Base-by-base conservation (phyloP, 2,888 invertebrate species). In the Rhamnusium bicolor region DNA sequence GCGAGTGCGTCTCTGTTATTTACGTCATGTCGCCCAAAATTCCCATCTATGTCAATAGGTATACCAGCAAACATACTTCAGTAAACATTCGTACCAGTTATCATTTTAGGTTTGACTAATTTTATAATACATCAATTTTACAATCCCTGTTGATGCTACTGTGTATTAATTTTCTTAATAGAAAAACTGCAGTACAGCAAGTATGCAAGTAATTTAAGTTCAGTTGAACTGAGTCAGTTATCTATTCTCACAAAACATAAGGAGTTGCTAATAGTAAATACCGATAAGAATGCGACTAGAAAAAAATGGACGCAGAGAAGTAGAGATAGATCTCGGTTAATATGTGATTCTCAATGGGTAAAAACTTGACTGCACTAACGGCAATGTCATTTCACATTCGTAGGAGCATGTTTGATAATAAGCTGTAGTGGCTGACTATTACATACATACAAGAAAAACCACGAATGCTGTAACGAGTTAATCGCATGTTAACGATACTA, bases 301-400 rank as follows among this genome's bases (percentile, higher is more conserved):
- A 61, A 69, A 69, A 69, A 69, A 19, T 49, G 2, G 62, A 40
- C 0, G 56, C 40, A 65, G 56, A 71, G 58, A 58, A 71, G 60
- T 71, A 71, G 60, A 58, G 54, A 54, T 65, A 49, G 27, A 66
- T 54, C 40, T 21, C 63, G 18, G 47, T 56, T 40, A 71, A 14
- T 47, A 27, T 47, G 27, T 12, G 47, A 69, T 69, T 62, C 32
- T 63, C 53, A 29, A 49, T 47, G 16, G 54, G 46, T 46, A 47
- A 61, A 69, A 69, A 62, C 27, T 53, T 5, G 69, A 29, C 51
- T 47, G 18, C 18, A 21, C 12, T 71, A 71, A 71, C 71, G 71
- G 71, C 49, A 58, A 16, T 68, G 56, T 40, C 58, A 68, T 58
- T 58, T 40, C 16, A 10, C 10, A 24, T 67, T 40, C 54, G 54